Evolutionary conservation across 2,113 vertebrate species (phyloP), one percentile per base, ranked within the genome.

Genomic region (Prionailurus viverrinus): DNA sequence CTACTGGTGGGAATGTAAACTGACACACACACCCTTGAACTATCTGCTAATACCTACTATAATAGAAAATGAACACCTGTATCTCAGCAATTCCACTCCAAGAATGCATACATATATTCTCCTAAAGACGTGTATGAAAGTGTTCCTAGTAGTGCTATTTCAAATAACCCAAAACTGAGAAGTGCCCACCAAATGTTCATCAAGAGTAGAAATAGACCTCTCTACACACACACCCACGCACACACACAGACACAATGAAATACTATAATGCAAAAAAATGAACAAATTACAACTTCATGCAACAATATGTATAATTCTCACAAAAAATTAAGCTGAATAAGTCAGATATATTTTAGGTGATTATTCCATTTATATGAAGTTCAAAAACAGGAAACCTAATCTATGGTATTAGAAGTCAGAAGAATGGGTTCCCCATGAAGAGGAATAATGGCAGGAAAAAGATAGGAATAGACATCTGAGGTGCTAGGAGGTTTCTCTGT

Each of bases 171-270:
- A 1, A 79, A 82, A 82, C n/a, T 76, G 36, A 94, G 48, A 97
- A 84, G 29, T 51, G 29, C 36, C 68, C 27, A 45, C 25, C 31
- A 55, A 29, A 86, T 41, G 66, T 86, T 73, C 33, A 89, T 33
- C 73, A 85, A 80, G 39, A 96, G 12, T 66, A 39, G 48, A 95
- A 95, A 94, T 48, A 74, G 33, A 48, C 74, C 14, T 66, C 74
- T 31, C 6, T 74, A 36, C 4, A 36, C 55, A 55, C 55, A 65
- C 7, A 29, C 29, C 5, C 4, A 11, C 74, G 33, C 29, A 78
- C 74, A 78, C 1, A 76, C 41, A 9, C 13, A 7, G n/a, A 95
- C 14, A 95, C n/a, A 84, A 45, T 63, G 31, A 92, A 85, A 53
- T 65, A 41, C 74, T 76, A 90, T 1, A 36, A 39, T 73, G 29